Conservation (phyloP, 2,113 vertebrate species). For the Pyxicephalus adspersus region DNA sequence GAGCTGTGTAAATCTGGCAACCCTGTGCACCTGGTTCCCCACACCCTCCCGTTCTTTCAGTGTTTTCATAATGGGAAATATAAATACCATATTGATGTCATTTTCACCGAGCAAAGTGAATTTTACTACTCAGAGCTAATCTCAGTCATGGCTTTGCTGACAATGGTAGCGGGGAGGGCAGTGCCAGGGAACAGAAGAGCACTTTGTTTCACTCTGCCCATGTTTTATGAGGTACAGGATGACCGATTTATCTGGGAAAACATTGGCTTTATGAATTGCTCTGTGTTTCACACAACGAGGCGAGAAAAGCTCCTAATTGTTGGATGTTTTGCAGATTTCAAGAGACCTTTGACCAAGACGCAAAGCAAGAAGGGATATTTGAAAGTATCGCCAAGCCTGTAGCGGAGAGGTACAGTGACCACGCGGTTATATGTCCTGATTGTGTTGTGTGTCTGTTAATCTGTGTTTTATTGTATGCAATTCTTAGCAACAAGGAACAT, state of each 20-base stretch:
- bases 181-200: slow-evolving; percentile 67
- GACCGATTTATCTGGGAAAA: slow-evolving; percentile 63
- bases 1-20: background rate
- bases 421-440: background rate
- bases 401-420: slow-evolving; percentile 87
- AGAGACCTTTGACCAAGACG: slow-evolving; percentile 89
- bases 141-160: slow-evolving; percentile 68
- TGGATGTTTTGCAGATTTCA: slow-evolving; percentile 86
- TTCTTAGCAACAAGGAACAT: no score
- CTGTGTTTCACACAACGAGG: slow-evolving; percentile 64
- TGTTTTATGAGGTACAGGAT: slow-evolving; percentile 69
- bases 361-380: slow-evolving; percentile 90
- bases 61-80: background rate
- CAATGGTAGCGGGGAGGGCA: slow-evolving; percentile 64
- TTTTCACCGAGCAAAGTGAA: slow-evolving; percentile 33
- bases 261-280: slow-evolving; percentile 61
- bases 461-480: no score
- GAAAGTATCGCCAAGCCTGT: slow-evolving; percentile 91
- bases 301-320: slow-evolving; percentile 58
- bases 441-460: background rate
- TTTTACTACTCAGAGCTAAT: slow-evolving; percentile 73
- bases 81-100: background rate
- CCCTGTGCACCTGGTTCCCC: background rate
- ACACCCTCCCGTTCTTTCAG: background rate
- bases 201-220: slow-evolving; percentile 74